Percentiles rank a stretch among this genome's conserved stretches.
phyloP scores from a whole-genome alignment of 2,888 invertebrate species.

The Lucinisca nassula region DNA sequence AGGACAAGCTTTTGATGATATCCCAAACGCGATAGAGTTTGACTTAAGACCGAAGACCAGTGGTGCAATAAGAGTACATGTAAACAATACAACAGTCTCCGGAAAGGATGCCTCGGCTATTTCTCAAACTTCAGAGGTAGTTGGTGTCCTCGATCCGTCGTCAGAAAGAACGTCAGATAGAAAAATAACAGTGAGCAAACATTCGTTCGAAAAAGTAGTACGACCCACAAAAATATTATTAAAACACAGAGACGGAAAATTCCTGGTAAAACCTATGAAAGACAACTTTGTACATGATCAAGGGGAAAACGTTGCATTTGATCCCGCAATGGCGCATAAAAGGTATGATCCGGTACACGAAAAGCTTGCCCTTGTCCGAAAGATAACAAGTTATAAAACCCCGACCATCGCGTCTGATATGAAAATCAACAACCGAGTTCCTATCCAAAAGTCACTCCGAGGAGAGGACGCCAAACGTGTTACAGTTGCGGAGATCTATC shows the following conservation, averaged over 20 bases:
- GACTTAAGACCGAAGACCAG: constrained; percentile 47
- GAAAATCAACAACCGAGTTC: constrained; percentile 79
- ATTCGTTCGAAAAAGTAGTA: constrained; percentile 73
- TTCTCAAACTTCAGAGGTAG: constrained; percentile 31
- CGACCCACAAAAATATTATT: constrained; percentile 72
- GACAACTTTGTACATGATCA: constrained; percentile 46
- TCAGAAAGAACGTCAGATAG: constrained; percentile 68
- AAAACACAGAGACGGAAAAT: constrained; percentile 74
- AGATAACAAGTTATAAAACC: constrained; percentile 70
- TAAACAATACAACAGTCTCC: constrained; percentile 28
- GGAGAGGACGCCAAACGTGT: constrained; percentile 76
- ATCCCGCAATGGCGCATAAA: constrained; percentile 33
- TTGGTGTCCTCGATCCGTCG: constrained; percentile 75
- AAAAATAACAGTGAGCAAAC: constrained; percentile 71
- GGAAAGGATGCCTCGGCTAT: constrained; percentile 33
- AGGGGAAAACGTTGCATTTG: constrained; percentile 51
- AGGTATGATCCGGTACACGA: constrained; percentile 72
- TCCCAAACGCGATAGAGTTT: not conserved
- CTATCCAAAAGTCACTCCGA: constrained; percentile 77
- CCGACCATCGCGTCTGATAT: constrained; percentile 78
- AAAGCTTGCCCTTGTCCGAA: constrained; percentile 75
- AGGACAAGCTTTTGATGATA: not conserved
- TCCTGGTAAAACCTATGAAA: constrained; percentile 73
- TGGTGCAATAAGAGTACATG: constrained; percentile 2
- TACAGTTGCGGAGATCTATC: constrained; percentile 77